Evolutionary conservation across 1,140 invertebrate genomes (phyloP).

Genomic region (Danaus melanippus): DNA sequence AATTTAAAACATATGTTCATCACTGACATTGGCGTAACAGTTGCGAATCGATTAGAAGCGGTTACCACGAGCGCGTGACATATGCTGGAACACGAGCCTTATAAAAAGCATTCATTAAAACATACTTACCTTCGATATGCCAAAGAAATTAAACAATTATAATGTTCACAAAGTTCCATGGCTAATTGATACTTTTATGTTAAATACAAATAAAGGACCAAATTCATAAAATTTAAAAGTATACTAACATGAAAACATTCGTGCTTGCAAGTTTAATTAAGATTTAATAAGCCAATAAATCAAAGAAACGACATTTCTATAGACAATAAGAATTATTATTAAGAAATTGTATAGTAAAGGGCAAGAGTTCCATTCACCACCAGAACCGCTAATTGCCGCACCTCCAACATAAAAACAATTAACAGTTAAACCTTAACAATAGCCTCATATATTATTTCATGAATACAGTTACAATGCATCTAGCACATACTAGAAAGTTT

Average conservation of each 20-base stretch:
- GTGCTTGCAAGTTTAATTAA: too few relatives aligned
- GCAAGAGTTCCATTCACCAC: conserved; percentile 59
- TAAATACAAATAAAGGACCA: too few relatives aligned
- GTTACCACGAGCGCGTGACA: too few relatives aligned
- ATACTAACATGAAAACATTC: too few relatives aligned
- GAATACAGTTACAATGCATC: conserved; percentile 10
- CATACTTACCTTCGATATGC: neutral
- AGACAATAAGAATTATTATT: too few relatives aligned
- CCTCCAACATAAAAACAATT: conserved; percentile 50
- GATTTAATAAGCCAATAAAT: too few relatives aligned
- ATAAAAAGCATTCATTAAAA: too few relatives aligned
- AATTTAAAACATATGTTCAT: conserved; percentile 3
- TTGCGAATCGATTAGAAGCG: conserved; percentile 3
- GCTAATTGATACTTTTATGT: neutral
- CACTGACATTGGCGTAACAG: conserved; percentile 1
- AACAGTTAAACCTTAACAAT: conserved; percentile 57
- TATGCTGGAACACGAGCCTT: too few relatives aligned
- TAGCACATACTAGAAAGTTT: too few relatives aligned
- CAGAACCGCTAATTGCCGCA: conserved; percentile 64
- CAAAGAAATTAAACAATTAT: neutral
- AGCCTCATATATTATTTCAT: conserved; percentile 34
- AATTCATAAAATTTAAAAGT: too few relatives aligned
- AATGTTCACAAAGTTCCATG: neutral
- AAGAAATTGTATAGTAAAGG: conserved; percentile 18
- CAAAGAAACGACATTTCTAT: too few relatives aligned